Evolutionary conservation across 2,797 vertebrate species (phyloP), one percentile per base, ranked within the genome.

Genomic region (Mormyrops boulengeri): DNA sequence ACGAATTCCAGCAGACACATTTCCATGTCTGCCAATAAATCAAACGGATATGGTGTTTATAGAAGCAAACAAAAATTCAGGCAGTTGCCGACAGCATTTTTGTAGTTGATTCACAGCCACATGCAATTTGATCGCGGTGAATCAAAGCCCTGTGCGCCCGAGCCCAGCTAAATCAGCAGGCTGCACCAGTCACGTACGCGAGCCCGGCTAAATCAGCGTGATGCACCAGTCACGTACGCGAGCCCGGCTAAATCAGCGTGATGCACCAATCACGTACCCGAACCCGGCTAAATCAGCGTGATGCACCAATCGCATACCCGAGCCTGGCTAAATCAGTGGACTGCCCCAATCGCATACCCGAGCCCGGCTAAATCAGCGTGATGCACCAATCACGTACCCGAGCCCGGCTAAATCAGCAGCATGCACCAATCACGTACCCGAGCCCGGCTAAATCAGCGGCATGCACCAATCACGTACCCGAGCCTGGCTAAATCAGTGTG

Each of bases 1-100:
- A 41, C 73, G 34, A 80, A 80, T 80, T 80, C 92, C 92, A 90
- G 90, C 89, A 44, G 73, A 9, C 73, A 80, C 34, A 80, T 80
- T 80, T 44, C 73, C 73, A 80, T 44, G 34, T 44, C 34, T 44
- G 38, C 34, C 73, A 44, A 80, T 44, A 80, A 41, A 44, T 80
- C 73, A 80, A 80, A 80, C 17, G 73, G 34, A 9, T 80, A 80
- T 44, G 34, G 38, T 44, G 38, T n/a, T 80, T 44, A 44, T 80
- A 19, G 38, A 44, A 80, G 30, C n/a, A 88, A 88, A 88, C 38
- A 87, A 60, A 41, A 62, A 47, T 22, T 62, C 41, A 88, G 12
- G 11, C 55, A 14, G 11, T 26, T n/a, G 44, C 47, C 12, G n/a
- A 77, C 34, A 38, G 69, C 34, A 77, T 34, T 77, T 77, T 41